phyloP scores from a whole-genome alignment of 2,113 vertebrate species.

The Alligator mississippiensis region DNA sequence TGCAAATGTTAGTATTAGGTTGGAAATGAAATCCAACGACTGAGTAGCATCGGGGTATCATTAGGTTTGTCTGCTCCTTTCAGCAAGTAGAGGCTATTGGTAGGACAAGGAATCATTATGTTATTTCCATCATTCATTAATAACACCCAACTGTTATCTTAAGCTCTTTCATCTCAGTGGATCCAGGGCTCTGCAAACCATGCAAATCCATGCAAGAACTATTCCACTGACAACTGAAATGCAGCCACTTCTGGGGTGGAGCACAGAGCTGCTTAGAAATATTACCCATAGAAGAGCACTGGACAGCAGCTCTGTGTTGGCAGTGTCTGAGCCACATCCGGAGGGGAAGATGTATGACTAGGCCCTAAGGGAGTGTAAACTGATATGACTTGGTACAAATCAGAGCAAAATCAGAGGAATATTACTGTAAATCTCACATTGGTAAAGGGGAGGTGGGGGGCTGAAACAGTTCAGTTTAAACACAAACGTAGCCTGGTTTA shows the following conservation, averaged over 20 bases:
- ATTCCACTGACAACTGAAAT: background rate
- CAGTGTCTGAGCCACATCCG: background rate
- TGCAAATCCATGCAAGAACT: background rate
- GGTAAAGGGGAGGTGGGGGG: too few relatives aligned
- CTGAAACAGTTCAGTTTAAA: too few relatives aligned
- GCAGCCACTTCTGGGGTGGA: background rate
- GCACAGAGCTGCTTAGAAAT: background rate
- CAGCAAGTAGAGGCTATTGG: background rate
- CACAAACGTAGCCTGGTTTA: too few relatives aligned
- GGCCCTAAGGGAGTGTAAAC: too few relatives aligned
- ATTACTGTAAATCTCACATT: too few relatives aligned
- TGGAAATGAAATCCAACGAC: background rate
- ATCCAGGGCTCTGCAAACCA: background rate
- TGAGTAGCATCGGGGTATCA: background rate
- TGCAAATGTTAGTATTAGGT: background rate
- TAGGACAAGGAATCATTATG: background rate
- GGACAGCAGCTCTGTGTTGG: background rate
- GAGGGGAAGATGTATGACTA: too few relatives aligned
- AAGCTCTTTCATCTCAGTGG: background rate
- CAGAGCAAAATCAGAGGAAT: too few relatives aligned
- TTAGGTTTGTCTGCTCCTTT: background rate
- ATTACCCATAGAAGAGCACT: background rate
- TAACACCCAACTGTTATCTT: background rate
- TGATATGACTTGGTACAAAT: too few relatives aligned
- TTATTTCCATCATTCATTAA: background rate